Conservation (phyloP, 1,140 invertebrate species). For the Heterodera schachtii region DNA sequence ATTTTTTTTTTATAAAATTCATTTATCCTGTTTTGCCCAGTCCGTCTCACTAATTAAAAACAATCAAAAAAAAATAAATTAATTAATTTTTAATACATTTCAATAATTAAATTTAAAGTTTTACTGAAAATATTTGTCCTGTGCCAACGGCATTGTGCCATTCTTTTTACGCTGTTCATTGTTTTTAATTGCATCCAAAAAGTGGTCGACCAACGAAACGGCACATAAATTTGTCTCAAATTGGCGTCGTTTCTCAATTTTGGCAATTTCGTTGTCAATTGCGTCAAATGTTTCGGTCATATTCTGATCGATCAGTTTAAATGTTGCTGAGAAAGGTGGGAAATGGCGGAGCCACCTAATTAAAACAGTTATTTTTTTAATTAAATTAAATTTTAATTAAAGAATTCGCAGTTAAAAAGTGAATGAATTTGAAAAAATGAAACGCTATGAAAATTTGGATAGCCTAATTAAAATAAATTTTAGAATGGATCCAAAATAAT, state of each 20-base stretch:
- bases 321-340: slow-evolving; percentile 6
- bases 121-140: slow-evolving; percentile 29
- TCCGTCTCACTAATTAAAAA: no score
- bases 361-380: no score
- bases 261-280: slow-evolving; percentile 17
- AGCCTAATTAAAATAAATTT: not conserved
- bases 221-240: not conserved
- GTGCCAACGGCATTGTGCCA: slow-evolving; percentile 11
- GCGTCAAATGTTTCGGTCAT: slow-evolving; percentile 12
- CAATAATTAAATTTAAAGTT: no score
- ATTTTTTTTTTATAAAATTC: no score
- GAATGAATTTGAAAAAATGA: no score
- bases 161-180: not conserved
- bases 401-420: no score
- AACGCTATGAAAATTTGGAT: not conserved
- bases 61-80: no score
- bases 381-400: no score
- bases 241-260: not conserved
- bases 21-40: no score
- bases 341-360: slow-evolving; percentile 20
- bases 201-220: slow-evolving; percentile 16
- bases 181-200: slow-evolving; percentile 15
- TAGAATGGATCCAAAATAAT: not conserved
- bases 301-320: not conserved
- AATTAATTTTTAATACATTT: no score